Evolutionary conservation across 1,140 invertebrate genomes (phyloP).

Genomic region (Anastatus disparis): DNA sequence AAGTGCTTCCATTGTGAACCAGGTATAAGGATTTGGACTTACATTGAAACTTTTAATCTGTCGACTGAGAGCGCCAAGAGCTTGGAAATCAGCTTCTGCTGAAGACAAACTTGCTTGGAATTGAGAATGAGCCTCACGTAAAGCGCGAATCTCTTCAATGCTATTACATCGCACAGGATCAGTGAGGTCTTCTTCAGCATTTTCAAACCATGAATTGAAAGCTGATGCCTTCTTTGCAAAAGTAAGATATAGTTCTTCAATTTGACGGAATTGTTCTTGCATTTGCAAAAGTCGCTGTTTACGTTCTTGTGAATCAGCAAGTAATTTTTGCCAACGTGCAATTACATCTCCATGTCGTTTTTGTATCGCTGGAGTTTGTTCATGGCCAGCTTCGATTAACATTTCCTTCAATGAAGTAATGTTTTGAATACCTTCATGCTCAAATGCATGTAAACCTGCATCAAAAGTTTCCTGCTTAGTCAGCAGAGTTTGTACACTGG

Average conservation of each 20-base stretch:
- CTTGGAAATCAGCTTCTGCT: constrained; percentile 97
- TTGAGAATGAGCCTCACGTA: constrained; percentile 96
- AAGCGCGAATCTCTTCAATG: constrained; percentile 90
- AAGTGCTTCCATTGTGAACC: constrained; percentile 99
- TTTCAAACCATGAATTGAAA: constrained; percentile 99
- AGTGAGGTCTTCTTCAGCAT: constrained; percentile 98
- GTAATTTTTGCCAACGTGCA: constrained; percentile 92
- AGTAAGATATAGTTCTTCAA: constrained; percentile 98
- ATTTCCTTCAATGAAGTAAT: constrained; percentile 96
- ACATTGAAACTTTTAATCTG: constrained; percentile 99
- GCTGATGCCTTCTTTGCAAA: constrained; percentile 99
- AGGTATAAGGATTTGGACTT: constrained; percentile 99
- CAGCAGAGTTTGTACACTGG: constrained; percentile 93
- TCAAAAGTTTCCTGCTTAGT: constrained; percentile 98
- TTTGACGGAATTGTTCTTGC: constrained; percentile 98
- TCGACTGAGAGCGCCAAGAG: constrained; percentile 93
- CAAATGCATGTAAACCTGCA: constrained; percentile 94
- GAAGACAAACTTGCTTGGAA: constrained; percentile 96
- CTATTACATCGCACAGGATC: constrained; percentile 99
- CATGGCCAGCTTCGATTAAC: constrained; percentile 89
- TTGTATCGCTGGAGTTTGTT: constrained; percentile 90
- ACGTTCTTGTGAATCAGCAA: constrained; percentile 88
- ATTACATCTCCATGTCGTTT: constrained; percentile 94
- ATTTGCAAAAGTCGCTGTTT: constrained; percentile 92
- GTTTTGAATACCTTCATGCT: constrained; percentile 98